These are phyloP conservation scores for Micrasema minimum DNA, from an alignment of 1,140 invertebrate species.

Conservation along the genomic window DNA sequence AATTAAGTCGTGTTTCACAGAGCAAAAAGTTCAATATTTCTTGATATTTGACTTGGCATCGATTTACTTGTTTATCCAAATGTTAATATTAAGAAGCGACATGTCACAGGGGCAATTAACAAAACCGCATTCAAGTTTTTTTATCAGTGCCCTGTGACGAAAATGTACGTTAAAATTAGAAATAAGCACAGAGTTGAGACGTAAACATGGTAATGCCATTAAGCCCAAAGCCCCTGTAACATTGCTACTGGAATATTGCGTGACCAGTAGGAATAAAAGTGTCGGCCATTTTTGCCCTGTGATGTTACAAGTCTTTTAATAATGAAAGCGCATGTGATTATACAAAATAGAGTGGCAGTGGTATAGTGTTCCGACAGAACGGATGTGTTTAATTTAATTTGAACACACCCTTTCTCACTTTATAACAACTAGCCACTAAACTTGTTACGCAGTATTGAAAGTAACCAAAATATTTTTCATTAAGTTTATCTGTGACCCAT, in stretches of 20 bases:
- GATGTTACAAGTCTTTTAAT: conserved; percentile 46
- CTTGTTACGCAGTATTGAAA: too few relatives aligned
- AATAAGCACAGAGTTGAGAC: conserved; percentile 13
- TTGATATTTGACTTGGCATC: conserved; percentile 7
- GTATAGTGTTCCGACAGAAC: conserved; percentile 7
- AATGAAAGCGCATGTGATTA: conserved; percentile 50
- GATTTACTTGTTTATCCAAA: conserved; percentile 12
- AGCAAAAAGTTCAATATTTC: conserved; percentile 3
- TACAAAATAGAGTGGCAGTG: conserved; percentile 10
- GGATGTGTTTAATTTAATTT: conserved; percentile 32
- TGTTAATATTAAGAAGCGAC: neutral
- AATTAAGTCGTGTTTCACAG: conserved; percentile 12
- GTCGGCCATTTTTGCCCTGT: conserved; percentile 36
- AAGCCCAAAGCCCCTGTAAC: neutral
- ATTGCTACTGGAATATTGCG: conserved; percentile 33
- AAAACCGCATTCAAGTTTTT: neutral
- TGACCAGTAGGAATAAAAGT: conserved; percentile 42
- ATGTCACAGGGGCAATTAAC: neutral
- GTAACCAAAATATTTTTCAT: too few relatives aligned
- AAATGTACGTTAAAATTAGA: neutral
- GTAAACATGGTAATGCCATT: conserved; percentile 6
- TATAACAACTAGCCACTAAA: too few relatives aligned
- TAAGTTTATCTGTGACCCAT: too few relatives aligned
- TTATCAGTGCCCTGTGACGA: too few relatives aligned
- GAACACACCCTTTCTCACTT: conserved; percentile 19